Base-by-base conservation (phyloP, 2,888 invertebrate species). In the Leptinotarsa juncta region DNA sequence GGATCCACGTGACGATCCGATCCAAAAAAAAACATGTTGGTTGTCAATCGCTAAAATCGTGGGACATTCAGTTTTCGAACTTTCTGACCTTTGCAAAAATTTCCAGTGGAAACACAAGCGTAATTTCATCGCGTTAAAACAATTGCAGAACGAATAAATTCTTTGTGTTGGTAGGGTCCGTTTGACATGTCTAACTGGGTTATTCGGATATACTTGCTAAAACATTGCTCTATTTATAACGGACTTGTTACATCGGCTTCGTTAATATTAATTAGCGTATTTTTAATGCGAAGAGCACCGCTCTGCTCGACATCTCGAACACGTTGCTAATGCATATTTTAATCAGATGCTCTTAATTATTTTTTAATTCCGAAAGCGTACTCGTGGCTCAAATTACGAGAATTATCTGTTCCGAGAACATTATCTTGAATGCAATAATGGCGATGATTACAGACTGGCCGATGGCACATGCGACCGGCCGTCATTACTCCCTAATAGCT, bases 321-420 rank as follows among this genome's bases (percentile, higher is more conserved):
- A 77, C 67, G 71, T 77, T 77, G 76, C 76, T 76, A 79, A 79
- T 79, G 78, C 74, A 71, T 67, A 51, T 74, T 75, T 72, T 79
- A 79, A 79, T 77, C 77, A 74, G 77, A 79, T 79, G 78, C 57
- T 74, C 76, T 74, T 79, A 77, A 79, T 79, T 77, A 74, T 77
- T 78, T 79, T 79, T 79, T 79, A 79, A 79, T 79, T 79, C 32
- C 67, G 50, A 48, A 49, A 42, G 48, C 60, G 49, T 23, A 23
- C 69, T 69, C 42, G 48, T 18, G 20, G 23, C 23, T 16, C 20
- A 18, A 57, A 55, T 69, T 69, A 69, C 48, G 32, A 4, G 48
- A 69, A 57, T 69, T 69, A 69, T 69, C 57, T 60, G 48, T 57
- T 69, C 57, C 57, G 57, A 62, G 69, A 57, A 68, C 68, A 57